phyloP scores from a whole-genome alignment of 2,113 vertebrate species.

The Dasyurus viverrinus region DNA sequence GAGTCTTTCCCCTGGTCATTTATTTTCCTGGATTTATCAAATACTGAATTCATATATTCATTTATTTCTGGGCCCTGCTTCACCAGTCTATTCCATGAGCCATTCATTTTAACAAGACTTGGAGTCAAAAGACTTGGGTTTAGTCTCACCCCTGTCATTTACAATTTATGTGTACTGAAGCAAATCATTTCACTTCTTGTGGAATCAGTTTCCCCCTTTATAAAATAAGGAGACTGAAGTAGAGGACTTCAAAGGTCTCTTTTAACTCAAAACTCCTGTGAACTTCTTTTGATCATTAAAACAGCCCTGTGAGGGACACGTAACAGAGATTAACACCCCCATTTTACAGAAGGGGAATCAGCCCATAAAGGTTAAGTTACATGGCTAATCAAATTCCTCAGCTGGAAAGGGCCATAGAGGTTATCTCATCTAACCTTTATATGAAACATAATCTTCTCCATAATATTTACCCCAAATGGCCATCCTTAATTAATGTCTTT shows the following conservation, averaged over 20 bases:
- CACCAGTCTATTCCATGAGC: not conserved
- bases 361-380: not conserved
- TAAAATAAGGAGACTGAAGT: not conserved
- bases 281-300: not conserved
- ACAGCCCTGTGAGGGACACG: not conserved
- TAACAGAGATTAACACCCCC: not conserved
- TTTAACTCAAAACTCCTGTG: conserved; percentile 4
- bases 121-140: not conserved
- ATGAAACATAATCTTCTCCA: not conserved
- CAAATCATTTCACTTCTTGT: not conserved
- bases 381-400: not conserved
- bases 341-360: not conserved
- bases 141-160: not conserved
- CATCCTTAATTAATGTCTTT: not conserved
- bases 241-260: not conserved
- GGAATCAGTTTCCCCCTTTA: not conserved
- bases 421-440: not conserved
- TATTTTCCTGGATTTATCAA: not conserved
- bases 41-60: not conserved
- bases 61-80: not conserved
- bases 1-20: not conserved
- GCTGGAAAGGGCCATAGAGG: not conserved
- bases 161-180: not conserved
- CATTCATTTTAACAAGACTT: not conserved
- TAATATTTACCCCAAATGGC: not conserved